Conservation (phyloP, 2,797 vertebrate species). For the Tapirus indicus region DNA sequence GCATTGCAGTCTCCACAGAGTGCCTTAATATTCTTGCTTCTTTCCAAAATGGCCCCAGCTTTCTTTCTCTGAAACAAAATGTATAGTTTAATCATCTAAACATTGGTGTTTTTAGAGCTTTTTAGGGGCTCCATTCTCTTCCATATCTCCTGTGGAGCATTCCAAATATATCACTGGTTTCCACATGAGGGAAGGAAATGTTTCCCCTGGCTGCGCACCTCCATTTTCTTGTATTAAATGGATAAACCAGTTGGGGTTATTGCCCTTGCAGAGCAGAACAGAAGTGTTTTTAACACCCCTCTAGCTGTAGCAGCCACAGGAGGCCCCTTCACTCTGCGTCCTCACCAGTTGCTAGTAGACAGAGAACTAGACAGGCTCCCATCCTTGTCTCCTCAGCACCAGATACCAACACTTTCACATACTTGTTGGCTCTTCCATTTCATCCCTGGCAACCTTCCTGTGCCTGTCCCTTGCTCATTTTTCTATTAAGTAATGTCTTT, state of each 20-base stretch:
- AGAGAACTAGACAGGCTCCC: background rate
- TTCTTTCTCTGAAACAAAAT: constrained; percentile 7
- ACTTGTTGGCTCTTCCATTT: background rate
- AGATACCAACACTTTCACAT: background rate
- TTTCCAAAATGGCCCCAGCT: background rate
- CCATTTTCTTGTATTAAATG: background rate
- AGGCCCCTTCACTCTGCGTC: background rate
- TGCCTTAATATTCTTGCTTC: background rate
- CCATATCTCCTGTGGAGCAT: background rate
- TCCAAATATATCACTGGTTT: background rate
- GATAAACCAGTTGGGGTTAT: background rate
- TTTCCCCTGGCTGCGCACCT: background rate
- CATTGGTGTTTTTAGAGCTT: background rate
- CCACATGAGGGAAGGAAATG: background rate
- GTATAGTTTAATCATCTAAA: background rate
- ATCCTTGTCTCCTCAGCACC: background rate
- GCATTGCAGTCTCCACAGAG: background rate
- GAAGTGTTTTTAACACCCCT: background rate
- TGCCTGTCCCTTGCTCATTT: background rate
- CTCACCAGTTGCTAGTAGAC: background rate
- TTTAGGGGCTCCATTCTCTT: background rate
- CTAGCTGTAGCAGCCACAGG: background rate
- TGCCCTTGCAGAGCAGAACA: background rate
- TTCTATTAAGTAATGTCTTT: background rate
- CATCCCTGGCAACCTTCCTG: background rate